phyloP scores from a whole-genome alignment of 2,113 vertebrate species.

The Noturus placidus region DNA sequence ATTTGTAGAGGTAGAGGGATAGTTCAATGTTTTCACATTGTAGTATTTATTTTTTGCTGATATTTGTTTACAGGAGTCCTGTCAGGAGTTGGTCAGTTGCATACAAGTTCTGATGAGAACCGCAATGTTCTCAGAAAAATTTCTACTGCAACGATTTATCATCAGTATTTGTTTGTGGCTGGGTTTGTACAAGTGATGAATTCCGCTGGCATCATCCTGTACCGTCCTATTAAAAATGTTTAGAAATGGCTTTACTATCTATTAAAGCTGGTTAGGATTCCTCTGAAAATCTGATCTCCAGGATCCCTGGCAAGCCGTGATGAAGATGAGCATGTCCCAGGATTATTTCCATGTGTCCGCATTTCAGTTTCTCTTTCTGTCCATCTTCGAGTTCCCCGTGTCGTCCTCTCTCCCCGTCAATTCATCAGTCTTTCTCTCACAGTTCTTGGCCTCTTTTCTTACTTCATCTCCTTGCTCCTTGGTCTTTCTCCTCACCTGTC shows the following conservation, averaged over 20 bases:
- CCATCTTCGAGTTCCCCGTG: background rate
- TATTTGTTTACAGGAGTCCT: background rate
- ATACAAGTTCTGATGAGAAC: background rate
- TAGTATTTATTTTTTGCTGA: background rate
- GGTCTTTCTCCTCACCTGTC: background rate
- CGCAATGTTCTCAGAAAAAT: background rate
- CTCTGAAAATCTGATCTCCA: background rate
- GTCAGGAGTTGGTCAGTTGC: background rate
- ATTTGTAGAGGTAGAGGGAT: background rate
- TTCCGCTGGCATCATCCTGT: background rate
- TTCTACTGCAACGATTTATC: background rate
- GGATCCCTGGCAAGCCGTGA: conserved; percentile 33
- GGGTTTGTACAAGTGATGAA: background rate
- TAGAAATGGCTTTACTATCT: background rate
- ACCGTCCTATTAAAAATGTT: background rate
- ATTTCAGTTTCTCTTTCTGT: background rate
- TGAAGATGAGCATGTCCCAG: conserved; percentile 42
- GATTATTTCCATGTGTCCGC: conserved; percentile 40
- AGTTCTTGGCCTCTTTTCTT: background rate
- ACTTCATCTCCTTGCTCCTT: background rate
- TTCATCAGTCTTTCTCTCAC: background rate
- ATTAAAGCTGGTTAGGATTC: background rate
- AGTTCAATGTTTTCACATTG: background rate
- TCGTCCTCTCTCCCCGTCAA: background rate
- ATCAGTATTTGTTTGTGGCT: background rate